Conservation (phyloP, 2,888 invertebrate species). For the Anagyrus pseudococci region DNA sequence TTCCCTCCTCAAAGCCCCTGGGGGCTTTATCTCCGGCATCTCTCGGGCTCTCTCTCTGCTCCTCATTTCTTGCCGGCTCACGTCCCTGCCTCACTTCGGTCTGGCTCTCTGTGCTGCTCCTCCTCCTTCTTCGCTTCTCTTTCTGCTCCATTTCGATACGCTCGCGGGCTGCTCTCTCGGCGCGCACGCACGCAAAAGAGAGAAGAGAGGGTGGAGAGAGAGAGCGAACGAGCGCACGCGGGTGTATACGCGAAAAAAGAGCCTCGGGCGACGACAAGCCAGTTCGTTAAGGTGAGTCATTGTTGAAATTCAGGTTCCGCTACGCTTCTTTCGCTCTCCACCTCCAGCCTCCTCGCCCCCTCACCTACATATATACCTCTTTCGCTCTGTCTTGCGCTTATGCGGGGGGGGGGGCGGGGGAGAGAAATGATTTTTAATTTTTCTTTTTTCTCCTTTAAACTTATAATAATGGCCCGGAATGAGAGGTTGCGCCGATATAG, state of each 20-base stretch:
- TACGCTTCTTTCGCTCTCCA: background rate
- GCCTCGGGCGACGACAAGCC: constrained; percentile 40
- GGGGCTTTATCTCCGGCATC: too few species aligned
- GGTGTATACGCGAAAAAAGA: constrained; percentile 34
- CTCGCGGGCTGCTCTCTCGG: constrained; percentile 18
- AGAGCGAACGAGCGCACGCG: background rate
- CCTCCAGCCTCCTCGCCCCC: too few species aligned
- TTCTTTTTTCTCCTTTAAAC: too few species aligned
- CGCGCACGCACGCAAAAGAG: constrained; percentile 8
- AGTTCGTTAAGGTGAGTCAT: constrained; percentile 39
- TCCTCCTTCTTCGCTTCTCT: constrained; percentile 36
- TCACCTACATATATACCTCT: too few species aligned
- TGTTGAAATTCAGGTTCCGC: constrained; percentile 18
- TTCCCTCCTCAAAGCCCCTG: too few species aligned
- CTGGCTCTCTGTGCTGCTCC: constrained; percentile 37
- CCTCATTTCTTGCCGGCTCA: too few species aligned
- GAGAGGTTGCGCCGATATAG: too few species aligned
- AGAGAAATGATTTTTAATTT: too few species aligned
- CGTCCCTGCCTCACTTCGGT: constrained; percentile 24
- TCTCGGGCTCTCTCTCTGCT: constrained; percentile 34
- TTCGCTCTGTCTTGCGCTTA: too few species aligned
- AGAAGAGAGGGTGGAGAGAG: background rate
- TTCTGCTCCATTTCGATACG: constrained; percentile 40
- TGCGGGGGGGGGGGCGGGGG: too few species aligned
- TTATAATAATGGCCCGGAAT: too few species aligned